These are phyloP conservation scores for Sinopyrophorus schimmeli DNA, from an alignment of 2,888 invertebrate genomes.

Conservation along the genomic window DNA sequence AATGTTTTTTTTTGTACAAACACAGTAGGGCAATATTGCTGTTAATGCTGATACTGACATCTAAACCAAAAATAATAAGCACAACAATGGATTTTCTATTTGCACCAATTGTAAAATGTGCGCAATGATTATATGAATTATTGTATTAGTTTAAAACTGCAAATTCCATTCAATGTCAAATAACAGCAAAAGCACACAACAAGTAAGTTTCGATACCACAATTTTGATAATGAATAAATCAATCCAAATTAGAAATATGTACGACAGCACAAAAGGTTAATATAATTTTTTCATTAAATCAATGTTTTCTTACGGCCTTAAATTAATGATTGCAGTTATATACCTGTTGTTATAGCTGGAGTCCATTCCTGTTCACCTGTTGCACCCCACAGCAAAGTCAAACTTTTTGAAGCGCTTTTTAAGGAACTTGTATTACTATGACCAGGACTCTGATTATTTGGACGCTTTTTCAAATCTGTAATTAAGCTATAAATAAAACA, in stretches of 20 bases:
- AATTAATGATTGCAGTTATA: too few species aligned
- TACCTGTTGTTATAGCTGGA: conserved; percentile 92
- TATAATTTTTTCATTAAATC: not conserved
- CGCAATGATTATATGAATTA: conserved; percentile 7
- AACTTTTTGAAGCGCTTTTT: conserved; percentile 56
- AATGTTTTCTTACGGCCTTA: not conserved
- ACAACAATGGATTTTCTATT: not conserved
- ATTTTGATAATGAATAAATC: too few species aligned
- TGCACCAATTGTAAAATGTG: conserved; percentile 1
- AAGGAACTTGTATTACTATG: conserved; percentile 36
- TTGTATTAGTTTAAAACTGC: conserved; percentile 14
- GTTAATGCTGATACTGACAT: conserved; percentile 7
- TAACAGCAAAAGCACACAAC: conserved; percentile 13
- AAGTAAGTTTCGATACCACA: too few species aligned
- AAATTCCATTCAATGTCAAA: conserved; percentile 3
- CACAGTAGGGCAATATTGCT: too few species aligned
- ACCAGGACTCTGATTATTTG: conserved; percentile 50
- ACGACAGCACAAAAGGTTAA: too few species aligned
- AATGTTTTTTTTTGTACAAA: too few species aligned
- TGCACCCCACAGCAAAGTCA: conserved; percentile 87
- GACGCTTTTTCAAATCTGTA: conserved; percentile 54
- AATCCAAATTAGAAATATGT: too few species aligned
- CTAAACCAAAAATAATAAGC: not conserved
- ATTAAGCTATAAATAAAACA: too few species aligned
- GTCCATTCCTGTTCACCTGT: conserved; percentile 98